These are phyloP conservation scores for Redunca redunca DNA, from an alignment of 2,113 vertebrate genomes.

Conservation along the genomic window DNA sequence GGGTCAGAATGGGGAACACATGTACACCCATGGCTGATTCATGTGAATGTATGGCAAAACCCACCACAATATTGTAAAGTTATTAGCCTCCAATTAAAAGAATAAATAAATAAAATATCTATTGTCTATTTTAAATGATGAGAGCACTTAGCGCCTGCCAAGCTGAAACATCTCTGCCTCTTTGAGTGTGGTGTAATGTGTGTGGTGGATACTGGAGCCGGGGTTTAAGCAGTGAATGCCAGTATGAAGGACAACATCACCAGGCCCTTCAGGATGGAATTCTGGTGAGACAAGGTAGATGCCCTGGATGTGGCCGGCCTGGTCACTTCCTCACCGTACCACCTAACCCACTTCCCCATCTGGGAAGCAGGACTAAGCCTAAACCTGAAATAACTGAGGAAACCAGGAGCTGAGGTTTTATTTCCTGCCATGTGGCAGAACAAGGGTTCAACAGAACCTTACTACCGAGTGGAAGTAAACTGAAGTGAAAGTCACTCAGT, in stretches of 20 bases:
- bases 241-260: too few species aligned
- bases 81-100: neutral
- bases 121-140: neutral
- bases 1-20: neutral
- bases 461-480: neutral
- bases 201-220: neutral
- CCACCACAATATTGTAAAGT: neutral
- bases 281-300: neutral
- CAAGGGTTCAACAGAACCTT: neutral
- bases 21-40: neutral
- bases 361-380: neutral
- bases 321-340: neutral
- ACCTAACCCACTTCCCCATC: neutral
- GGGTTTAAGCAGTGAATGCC: neutral
- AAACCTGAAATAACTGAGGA: neutral
- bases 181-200: neutral
- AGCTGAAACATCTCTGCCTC: neutral
- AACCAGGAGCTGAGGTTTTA: neutral
- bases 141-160: neutral
- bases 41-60: neutral
- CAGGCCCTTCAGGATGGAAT: neutral
- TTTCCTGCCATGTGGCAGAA: too few species aligned
- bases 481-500: neutral
- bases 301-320: neutral
- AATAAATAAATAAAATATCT: neutral